These are phyloP conservation scores for Onthophagus sagittarius DNA, from an alignment of 2,888 invertebrate genomes.

Conservation along the genomic window DNA sequence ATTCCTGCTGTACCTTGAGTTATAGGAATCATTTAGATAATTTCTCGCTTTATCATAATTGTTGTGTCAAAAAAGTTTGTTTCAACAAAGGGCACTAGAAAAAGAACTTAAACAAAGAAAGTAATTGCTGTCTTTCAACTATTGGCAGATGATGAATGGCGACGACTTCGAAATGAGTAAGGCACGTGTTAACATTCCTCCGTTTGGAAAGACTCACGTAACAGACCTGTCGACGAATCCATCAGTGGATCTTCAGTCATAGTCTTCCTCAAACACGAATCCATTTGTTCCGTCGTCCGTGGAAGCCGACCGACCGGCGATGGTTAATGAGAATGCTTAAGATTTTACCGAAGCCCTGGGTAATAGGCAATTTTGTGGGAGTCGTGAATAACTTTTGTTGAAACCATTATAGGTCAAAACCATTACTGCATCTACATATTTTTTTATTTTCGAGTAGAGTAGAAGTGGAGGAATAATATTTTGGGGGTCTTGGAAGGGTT, in stretches of 20 bases:
- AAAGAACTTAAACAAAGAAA: neutral
- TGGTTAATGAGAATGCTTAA: constrained; percentile 5
- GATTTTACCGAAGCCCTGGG: neutral
- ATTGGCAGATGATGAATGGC: constrained; percentile 7
- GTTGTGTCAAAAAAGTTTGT: too few species aligned
- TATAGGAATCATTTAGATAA: neutral
- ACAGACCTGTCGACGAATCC: constrained; percentile 7
- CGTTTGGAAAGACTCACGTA: neutral
- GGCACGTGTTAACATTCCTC: constrained; percentile 11
- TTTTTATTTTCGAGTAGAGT: neutral
- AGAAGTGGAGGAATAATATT: neutral
- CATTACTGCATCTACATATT: neutral
- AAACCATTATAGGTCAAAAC: neutral
- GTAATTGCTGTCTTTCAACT: neutral
- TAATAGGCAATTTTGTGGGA: constrained; percentile 12
- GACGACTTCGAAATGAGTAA: constrained; percentile 3
- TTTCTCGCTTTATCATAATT: too few species aligned
- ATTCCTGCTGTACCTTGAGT: neutral
- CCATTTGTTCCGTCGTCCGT: neutral
- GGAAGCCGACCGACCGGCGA: neutral
- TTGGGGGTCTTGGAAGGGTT: neutral
- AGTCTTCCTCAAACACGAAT: constrained; percentile 6
- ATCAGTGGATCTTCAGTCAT: constrained; percentile 7
- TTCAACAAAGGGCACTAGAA: neutral
- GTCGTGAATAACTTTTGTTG: constrained; percentile 1